phyloP scores from a whole-genome alignment of 2,113 vertebrate genomes.

The Hepsetus odoe region DNA sequence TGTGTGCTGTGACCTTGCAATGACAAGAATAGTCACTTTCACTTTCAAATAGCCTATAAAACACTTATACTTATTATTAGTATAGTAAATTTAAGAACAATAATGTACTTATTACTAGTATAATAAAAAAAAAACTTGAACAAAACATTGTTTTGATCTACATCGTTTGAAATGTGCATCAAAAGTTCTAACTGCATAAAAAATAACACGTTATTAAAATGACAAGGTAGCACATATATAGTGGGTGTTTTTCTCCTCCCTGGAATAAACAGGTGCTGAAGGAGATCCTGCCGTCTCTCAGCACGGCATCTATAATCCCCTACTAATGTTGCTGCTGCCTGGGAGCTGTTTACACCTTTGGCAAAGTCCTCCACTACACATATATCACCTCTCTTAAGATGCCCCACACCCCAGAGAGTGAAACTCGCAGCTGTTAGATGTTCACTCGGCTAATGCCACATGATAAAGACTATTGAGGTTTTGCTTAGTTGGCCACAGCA shows the following conservation, averaged over 20 bases:
- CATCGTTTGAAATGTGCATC: too few species aligned
- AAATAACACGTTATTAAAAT: background rate
- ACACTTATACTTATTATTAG: too few species aligned
- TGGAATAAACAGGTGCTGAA: constrained; percentile 26
- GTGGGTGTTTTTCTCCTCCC: background rate
- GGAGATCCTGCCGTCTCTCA: constrained; percentile 41
- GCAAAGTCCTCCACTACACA: constrained; percentile 57
- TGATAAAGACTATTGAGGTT: background rate
- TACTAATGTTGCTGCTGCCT: constrained; percentile 61
- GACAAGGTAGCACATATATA: background rate
- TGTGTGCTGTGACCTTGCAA: too few species aligned
- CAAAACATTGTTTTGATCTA: too few species aligned
- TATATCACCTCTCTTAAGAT: constrained; percentile 28
- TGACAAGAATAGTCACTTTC: too few species aligned
- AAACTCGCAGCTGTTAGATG: background rate
- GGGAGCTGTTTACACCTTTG: constrained; percentile 65
- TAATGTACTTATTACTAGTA: background rate
- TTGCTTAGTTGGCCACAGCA: background rate
- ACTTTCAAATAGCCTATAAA: too few species aligned
- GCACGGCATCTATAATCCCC: constrained; percentile 66
- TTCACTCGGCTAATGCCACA: constrained; percentile 1
- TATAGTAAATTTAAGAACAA: too few species aligned
- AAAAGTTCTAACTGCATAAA: too few species aligned
- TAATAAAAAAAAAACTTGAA: background rate
- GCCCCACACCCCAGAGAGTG: background rate